Evolutionary conservation across 2,888 invertebrate genomes (phyloP).

Genomic region (Salpingus planirostris): DNA sequence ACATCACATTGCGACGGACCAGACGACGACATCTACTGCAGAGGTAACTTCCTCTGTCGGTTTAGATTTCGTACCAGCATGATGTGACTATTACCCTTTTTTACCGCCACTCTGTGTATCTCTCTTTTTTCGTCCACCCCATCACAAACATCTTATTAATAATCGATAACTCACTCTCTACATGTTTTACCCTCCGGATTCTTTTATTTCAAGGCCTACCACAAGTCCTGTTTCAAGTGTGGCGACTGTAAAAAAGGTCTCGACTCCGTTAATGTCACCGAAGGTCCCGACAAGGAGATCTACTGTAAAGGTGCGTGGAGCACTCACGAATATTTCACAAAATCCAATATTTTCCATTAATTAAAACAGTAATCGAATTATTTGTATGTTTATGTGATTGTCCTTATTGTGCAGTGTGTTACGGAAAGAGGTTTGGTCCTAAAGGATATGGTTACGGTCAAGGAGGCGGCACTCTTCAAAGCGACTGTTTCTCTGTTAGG

Average conservation of each 20-base stretch:
- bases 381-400: constrained; percentile 2
- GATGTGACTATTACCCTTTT: not conserved
- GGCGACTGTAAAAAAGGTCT: constrained; percentile 77
- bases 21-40: constrained; percentile 85
- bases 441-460: constrained; percentile 97
- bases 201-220: constrained; percentile 62
- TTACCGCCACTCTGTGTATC: not conserved
- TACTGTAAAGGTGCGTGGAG: constrained; percentile 83
- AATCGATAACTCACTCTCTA: no score
- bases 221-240: constrained; percentile 91
- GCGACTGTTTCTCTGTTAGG: constrained; percentile 79
- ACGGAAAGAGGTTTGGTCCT: constrained; percentile 94
- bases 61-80: not conserved
- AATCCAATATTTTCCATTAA: no score
- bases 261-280: constrained; percentile 87
- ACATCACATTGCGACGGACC: constrained; percentile 88
- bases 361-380: not conserved
- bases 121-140: not conserved
- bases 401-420: constrained; percentile 75
- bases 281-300: constrained; percentile 91
- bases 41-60: constrained; percentile 58
- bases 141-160: no score
- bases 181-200: no score
- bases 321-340: not conserved
- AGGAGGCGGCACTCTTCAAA: constrained; percentile 89